phyloP scores from a whole-genome alignment of 2,888 invertebrate genomes.

The Volucella bombylans region DNA sequence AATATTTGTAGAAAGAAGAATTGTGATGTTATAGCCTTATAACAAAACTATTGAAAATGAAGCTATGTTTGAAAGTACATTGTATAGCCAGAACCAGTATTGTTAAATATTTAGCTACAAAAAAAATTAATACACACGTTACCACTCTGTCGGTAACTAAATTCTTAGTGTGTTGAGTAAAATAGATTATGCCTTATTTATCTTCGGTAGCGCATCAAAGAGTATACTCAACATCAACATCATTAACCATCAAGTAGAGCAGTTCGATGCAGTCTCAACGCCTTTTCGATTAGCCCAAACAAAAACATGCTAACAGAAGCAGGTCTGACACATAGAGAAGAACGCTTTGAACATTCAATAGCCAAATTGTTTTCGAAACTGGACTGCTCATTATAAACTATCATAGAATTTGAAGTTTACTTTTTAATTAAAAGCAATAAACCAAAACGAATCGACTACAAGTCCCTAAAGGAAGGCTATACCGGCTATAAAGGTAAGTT shows the following conservation, averaged over 20 bases:
- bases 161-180: conserved; percentile 37
- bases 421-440: too few species aligned
- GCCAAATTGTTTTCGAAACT: conserved; percentile 4
- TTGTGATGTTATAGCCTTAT: conserved; percentile 11
- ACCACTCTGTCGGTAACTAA: conserved; percentile 24
- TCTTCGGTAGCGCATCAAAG: conserved; percentile 37
- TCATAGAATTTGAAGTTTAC: neutral
- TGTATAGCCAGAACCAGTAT: conserved; percentile 16
- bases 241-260: conserved; percentile 39
- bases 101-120: conserved; percentile 23
- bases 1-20: conserved; percentile 27
- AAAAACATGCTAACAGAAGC: conserved; percentile 45
- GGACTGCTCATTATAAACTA: too few species aligned
- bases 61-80: conserved; percentile 8
- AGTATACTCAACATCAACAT: conserved; percentile 26
- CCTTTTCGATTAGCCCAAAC: conserved; percentile 43
- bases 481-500: too few species aligned
- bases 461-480: too few species aligned
- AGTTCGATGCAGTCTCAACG: conserved; percentile 39
- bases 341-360: conserved; percentile 1
- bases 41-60: conserved; percentile 4
- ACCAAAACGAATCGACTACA: too few species aligned
- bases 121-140: conserved; percentile 25
- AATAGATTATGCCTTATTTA: conserved; percentile 48
- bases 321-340: conserved; percentile 24